Evolutionary conservation across 1,140 invertebrate species (phyloP).

Genomic region (Physella acuta): DNA sequence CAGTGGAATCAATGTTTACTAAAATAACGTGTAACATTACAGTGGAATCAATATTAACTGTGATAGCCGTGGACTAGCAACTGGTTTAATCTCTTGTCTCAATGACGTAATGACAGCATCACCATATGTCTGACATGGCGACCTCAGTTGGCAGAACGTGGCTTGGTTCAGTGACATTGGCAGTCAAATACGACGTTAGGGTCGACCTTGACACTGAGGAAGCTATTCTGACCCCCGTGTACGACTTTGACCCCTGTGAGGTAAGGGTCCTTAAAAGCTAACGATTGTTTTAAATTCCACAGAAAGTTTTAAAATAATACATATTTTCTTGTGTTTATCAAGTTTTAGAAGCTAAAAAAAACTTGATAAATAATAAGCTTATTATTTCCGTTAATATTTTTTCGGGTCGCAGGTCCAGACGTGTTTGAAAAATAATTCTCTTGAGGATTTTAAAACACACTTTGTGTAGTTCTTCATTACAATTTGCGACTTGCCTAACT

Average conservation of each 20-base stretch:
- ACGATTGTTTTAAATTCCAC: too few species aligned
- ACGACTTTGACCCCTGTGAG: not conserved
- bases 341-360: too few species aligned
- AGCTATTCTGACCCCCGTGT: not conserved
- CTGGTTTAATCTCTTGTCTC: not conserved
- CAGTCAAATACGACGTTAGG: not conserved
- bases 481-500: too few species aligned
- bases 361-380: too few species aligned
- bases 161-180: not conserved
- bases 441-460: too few species aligned
- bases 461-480: too few species aligned
- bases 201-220: not conserved
- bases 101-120: not conserved
- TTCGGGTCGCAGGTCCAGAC: too few species aligned
- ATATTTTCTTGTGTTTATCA: too few species aligned
- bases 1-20: not conserved
- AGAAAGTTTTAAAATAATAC: too few species aligned
- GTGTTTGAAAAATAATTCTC: too few species aligned
- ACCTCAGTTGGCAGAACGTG: not conserved
- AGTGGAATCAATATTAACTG: not conserved
- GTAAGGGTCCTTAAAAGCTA: not conserved
- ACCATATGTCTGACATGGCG: not conserved
- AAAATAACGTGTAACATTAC: not conserved
- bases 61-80: not conserved
- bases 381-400: too few species aligned